phyloP scores from a whole-genome alignment of 2,888 invertebrate genomes.

The Poecilus cupreus region DNA sequence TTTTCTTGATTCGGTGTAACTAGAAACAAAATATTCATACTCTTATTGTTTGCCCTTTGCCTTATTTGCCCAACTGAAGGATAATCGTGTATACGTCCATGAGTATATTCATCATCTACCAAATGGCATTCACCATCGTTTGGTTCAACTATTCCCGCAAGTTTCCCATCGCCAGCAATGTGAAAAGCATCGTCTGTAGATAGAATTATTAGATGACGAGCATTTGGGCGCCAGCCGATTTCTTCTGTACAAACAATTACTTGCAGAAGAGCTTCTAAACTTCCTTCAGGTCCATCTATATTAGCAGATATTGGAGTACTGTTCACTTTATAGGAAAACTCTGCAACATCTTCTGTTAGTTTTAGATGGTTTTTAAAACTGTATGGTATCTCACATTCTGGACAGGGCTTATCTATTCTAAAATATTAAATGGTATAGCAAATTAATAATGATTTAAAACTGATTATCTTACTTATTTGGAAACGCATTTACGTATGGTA shows the following conservation, averaged over 20 bases:
- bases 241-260: constrained; percentile 78
- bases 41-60: constrained; percentile 78
- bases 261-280: constrained; percentile 88
- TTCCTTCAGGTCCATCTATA: constrained; percentile 78
- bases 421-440: background rate
- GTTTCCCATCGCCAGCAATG: constrained; percentile 84
- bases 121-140: constrained; percentile 84
- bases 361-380: constrained; percentile 85
- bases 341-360: constrained; percentile 76
- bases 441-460: background rate
- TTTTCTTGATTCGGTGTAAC: constrained; percentile 73
- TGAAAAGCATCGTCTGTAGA: constrained; percentile 82
- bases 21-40: constrained; percentile 87
- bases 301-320: constrained; percentile 70
- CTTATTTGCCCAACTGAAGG: constrained; percentile 84
- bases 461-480: constrained; percentile 69
- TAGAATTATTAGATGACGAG: constrained; percentile 82
- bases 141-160: constrained; percentile 80
- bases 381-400: constrained; percentile 76
- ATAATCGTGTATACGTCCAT: constrained; percentile 81
- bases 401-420: background rate
- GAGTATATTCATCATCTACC: constrained; percentile 75
- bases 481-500: constrained; percentile 75
- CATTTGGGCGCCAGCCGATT: constrained; percentile 83
- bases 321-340: constrained; percentile 72